These are phyloP conservation scores for Vanessa cardui DNA, from an alignment of 2,888 invertebrate species.

Conservation along the genomic window DNA sequence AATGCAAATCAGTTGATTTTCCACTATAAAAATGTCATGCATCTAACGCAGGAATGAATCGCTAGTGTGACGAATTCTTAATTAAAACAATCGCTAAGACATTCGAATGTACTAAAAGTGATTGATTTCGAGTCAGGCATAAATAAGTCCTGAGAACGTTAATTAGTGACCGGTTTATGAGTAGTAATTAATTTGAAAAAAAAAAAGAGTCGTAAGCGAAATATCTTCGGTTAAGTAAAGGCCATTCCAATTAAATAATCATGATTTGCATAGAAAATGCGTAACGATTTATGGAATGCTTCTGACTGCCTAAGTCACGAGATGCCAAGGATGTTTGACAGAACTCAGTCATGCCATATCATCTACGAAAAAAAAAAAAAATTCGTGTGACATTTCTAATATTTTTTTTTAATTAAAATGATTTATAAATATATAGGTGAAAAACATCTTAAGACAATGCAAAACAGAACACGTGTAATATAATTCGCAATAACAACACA, in stretches of 20 bases:
- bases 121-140: constrained; percentile 36
- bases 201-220: constrained; percentile 22
- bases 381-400: too few relatives aligned
- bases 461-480: too few relatives aligned
- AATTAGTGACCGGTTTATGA: constrained; percentile 49
- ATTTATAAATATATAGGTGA: not conserved
- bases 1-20: constrained; percentile 47
- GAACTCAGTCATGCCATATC: not conserved
- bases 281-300: constrained; percentile 44
- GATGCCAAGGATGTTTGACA: constrained; percentile 1
- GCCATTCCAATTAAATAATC: constrained; percentile 61
- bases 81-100: constrained; percentile 40
- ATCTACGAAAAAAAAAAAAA: not conserved
- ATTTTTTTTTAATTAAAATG: not conserved
- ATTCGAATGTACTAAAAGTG: constrained; percentile 31
- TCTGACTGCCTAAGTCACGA: constrained; percentile 5
- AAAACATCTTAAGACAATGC: not conserved
- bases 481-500: too few relatives aligned
- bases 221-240: constrained; percentile 41
- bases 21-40: constrained; percentile 47
- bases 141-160: constrained; percentile 46
- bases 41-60: constrained; percentile 33
- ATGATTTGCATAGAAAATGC: constrained; percentile 62
- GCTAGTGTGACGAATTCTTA: constrained; percentile 46
- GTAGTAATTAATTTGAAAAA: constrained; percentile 39